Evolutionary conservation across 2,113 vertebrate species (phyloP), one percentile per base, ranked within the genome.

Genomic region (Sturnus vulgaris): DNA sequence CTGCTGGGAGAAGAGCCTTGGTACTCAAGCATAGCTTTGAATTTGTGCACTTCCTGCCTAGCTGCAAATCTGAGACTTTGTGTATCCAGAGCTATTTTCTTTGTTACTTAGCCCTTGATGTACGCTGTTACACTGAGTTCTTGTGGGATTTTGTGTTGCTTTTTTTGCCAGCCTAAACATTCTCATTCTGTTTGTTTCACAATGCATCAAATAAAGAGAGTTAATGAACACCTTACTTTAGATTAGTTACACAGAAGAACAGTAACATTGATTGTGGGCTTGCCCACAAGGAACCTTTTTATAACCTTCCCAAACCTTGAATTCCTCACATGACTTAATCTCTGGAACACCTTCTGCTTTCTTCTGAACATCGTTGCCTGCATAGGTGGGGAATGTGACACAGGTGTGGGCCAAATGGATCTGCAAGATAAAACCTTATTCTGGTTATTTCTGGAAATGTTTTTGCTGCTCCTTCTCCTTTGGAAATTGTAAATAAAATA

Each of bases 171-270:
- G 76, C 35, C 72, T 91, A 76, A 86, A 72, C 59, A 44, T 90
- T 95, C 50, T 76, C 24, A 89, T 87, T 82, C 0, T 0, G 23
- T 91, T 95, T 92, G 33, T 65, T 95, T 87, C 93, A 87, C 75
- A 85, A 77, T 90, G 33, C 75, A 91, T 70, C 87, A 93, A 96
- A 84, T 77, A 82, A 65, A 84, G 64, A 37, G 73, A 77, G 59
- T 85, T 92, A 95, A 94, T 88, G 87, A 85, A 95, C 91, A 91
- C 66, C 82, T 91, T 92, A 66, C 64, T 88, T 93, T 65, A 88
- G 75, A 92, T 89, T 91, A 93, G 66, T 73, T 82, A 44, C 82
- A 73, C 42, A 80, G 82, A 94, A 91, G n/a, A 96, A 85, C 66
- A 80, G 90, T 78, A 75, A 39, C 84, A 82, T 4, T 94, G 84